Base-by-base conservation (phyloP, 1,140 invertebrate genomes). In the Aphaenogaster floridana region DNA sequence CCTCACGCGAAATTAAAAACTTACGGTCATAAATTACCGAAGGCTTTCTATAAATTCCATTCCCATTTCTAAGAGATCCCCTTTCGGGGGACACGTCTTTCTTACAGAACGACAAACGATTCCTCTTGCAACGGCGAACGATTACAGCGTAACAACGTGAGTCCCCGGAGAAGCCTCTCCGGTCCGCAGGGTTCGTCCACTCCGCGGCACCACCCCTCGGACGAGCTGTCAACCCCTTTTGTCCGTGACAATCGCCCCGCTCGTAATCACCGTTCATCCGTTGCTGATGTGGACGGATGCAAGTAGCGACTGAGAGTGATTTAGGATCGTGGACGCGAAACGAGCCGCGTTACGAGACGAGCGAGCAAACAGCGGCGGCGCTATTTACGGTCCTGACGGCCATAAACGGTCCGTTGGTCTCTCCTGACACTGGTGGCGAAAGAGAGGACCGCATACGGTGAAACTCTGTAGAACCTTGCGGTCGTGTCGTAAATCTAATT, bases 261-360 rank as follows among this genome's bases (percentile, higher is more conserved):
- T 89, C 88, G 87, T 90, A 81, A 90, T 88, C 85, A 86, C 57
- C 88, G 59, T 69, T 48, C 61, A 63, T 45, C 17, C 42, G 61
- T 61, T 42, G 50, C n/a, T 76, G 36, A 76, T 59, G 72, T 13
- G n/a, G 28, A 54, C 50, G 28, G 17, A 72, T 45, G 21, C 61
- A 76, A 68, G 88, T 74, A 86, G 87, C 74, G 39, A 34, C 52
- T 64, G 21, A 69, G 78, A 87, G 54, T 87, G 88, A 90, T 90
- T 89, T 89, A 90, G 66, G 39, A 52, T 42, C 66, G 69, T 74
- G 88, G 34, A 78, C 39, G 76, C 84, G 87, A 72, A 89, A 87
- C 59, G 52, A 79, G 66, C 78, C 61, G 72, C 63, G 78, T 86
- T 83, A 87, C 87, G 88, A 69, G 66, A 69, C 21, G 66, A 69